Conservation (phyloP, 1,140 invertebrate species). For the Achroia grisella region DNA sequence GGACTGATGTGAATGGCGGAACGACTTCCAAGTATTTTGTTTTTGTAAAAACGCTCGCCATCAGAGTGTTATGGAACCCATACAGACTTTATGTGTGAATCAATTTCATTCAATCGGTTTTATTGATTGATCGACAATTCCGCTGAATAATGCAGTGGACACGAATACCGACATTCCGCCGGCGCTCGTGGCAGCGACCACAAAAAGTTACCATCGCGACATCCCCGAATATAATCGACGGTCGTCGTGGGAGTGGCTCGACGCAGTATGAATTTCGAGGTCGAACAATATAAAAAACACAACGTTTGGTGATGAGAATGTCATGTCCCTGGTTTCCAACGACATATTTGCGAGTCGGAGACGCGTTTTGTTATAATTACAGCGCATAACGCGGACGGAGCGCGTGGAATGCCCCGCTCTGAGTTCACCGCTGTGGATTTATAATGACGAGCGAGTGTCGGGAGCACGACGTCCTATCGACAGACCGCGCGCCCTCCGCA, state of each 20-base stretch:
- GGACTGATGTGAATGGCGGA: constrained; percentile 50
- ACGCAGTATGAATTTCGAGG: constrained; percentile 39
- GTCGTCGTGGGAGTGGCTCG: constrained; percentile 52
- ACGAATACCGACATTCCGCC: constrained; percentile 60
- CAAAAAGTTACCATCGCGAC: constrained; percentile 41
- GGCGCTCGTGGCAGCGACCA: constrained; percentile 35
- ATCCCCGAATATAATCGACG: constrained; percentile 36
- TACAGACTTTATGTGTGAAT: constrained; percentile 64
- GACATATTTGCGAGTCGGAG: constrained; percentile 69
- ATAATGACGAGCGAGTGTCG: constrained; percentile 66
- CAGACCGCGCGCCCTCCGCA: constrained; percentile 21
- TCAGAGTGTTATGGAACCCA: constrained; percentile 50
- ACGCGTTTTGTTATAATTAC: constrained; percentile 69
- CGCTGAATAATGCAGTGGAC: constrained; percentile 67
- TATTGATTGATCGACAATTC: constrained; percentile 70
- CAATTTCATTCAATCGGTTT: constrained; percentile 68
- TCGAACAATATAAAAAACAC: constrained; percentile 46
- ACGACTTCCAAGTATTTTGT: constrained; percentile 58
- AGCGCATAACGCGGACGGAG: constrained; percentile 59
- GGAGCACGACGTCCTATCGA: constrained; percentile 45
- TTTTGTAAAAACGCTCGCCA: constrained; percentile 42
- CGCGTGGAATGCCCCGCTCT: constrained; percentile 58
- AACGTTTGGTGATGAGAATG: constrained; percentile 69
- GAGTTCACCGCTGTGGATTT: constrained; percentile 63
- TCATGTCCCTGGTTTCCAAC: constrained; percentile 68